Conservation (phyloP, 2,113 vertebrate genomes). For the Pungitius pungitius region DNA sequence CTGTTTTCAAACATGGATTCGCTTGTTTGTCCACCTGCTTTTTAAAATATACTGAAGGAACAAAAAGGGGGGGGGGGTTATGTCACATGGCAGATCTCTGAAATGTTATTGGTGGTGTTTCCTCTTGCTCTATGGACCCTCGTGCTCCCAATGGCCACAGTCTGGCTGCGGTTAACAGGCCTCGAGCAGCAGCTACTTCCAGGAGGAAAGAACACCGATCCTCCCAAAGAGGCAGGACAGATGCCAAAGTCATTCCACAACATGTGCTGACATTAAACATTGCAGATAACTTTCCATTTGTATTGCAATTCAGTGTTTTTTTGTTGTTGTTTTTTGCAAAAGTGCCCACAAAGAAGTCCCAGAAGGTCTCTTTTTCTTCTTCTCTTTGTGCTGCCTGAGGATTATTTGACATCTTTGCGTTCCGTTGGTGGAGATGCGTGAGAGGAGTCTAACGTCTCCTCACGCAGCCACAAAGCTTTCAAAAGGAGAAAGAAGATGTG, state of each 20-base stretch:
- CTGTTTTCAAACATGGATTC: constrained; percentile 10
- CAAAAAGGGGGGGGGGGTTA: constrained; percentile 41
- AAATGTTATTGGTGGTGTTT: constrained; percentile 51
- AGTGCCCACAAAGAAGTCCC: constrained; percentile 70
- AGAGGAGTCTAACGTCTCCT: constrained; percentile 64
- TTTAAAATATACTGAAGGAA: constrained; percentile 29
- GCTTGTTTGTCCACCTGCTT: constrained; percentile 31
- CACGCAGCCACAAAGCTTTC: constrained; percentile 49
- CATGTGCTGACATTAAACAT: constrained; percentile 86
- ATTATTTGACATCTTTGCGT: constrained; percentile 83
- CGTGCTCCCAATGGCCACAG: constrained; percentile 58
- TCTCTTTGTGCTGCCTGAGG: constrained; percentile 79
- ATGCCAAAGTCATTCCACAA: constrained; percentile 83
- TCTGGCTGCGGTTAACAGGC: constrained; percentile 72
- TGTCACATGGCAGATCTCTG: constrained; percentile 31
- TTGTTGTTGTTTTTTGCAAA: too few relatives aligned
- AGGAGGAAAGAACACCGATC: constrained; percentile 73
- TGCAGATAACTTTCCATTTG: constrained; percentile 83
- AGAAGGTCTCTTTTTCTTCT: constrained; percentile 83
- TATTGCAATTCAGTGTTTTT: constrained; percentile 80
- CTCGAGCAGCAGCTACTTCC: constrained; percentile 57
- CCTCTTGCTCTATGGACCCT: constrained; percentile 38
- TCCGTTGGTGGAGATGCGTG: constrained; percentile 72
- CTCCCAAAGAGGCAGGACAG: constrained; percentile 77
- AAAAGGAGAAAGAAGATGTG: constrained; percentile 42